A percentile compares a stretch with the other conserved stretches of the same genome.
These are phyloP conservation scores for Cheilosia impressa DNA, from an alignment of 2,888 invertebrate genomes.

Conservation along the genomic window DNA sequence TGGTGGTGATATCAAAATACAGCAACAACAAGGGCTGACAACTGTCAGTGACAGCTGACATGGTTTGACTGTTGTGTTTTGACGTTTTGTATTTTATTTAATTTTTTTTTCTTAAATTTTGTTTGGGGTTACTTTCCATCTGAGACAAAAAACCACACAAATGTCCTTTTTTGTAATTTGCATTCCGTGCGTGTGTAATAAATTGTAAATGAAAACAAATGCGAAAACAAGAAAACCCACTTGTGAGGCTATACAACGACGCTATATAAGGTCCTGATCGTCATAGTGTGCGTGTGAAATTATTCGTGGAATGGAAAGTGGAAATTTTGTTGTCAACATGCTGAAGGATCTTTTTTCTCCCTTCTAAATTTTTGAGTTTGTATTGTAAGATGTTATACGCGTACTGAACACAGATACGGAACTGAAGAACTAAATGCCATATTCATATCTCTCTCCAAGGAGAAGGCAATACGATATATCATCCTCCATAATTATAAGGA, in stretches of 20 bases:
- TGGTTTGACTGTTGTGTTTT: slow-evolving; percentile 51
- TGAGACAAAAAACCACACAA: slow-evolving; percentile 3
- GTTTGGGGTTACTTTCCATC: not conserved
- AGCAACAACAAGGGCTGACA: slow-evolving; percentile 37
- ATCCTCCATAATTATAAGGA: slow-evolving; percentile 11
- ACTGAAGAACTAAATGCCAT: slow-evolving; percentile 8
- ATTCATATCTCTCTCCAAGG: slow-evolving; percentile 10
- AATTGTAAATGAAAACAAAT: slow-evolving; percentile 27
- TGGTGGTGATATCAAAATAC: slow-evolving; percentile 17
- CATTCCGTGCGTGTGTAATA: not conserved
- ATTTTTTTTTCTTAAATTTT: too few relatives aligned
- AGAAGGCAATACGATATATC: not conserved
- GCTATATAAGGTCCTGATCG: not conserved
- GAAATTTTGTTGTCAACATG: slow-evolving; percentile 22
- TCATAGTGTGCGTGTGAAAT: slow-evolving; percentile 1
- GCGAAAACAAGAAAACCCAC: not conserved
- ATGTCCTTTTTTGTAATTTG: not conserved
- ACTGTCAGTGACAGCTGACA: slow-evolving; percentile 76
- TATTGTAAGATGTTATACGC: not conserved
- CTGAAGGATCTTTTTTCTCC: slow-evolving; percentile 16
- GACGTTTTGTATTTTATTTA: slow-evolving; percentile 8
- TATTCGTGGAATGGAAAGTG: slow-evolving; percentile 24
- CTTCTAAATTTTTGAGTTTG: not conserved
- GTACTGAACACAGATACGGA: not conserved
- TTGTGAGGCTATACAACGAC: not conserved